Evolutionary conservation across 2,113 vertebrate species (phyloP).

Genomic region (Salminus brasiliensis): DNA sequence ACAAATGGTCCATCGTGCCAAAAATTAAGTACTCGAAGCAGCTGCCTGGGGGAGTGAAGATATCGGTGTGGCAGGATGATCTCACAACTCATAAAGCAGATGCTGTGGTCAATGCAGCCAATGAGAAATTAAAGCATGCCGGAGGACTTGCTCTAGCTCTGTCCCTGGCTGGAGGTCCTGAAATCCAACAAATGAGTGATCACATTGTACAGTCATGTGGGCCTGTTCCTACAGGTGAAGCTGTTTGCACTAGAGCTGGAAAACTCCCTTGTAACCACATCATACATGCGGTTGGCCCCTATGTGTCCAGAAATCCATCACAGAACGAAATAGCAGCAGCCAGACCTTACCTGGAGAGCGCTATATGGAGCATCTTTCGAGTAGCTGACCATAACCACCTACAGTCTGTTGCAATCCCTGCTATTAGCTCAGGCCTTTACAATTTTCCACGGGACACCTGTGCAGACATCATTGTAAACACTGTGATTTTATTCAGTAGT

Average conservation of each 20-base stretch:
- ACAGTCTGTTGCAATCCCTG: slow-evolving; percentile 85
- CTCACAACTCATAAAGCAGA: slow-evolving; percentile 75
- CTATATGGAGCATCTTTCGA: slow-evolving; percentile 66
- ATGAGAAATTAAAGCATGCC: slow-evolving; percentile 65
- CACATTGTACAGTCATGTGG: fast-evolving
- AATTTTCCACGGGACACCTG: slow-evolving; percentile 79
- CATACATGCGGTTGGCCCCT: slow-evolving; percentile 87
- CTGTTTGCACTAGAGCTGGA: slow-evolving; percentile 68
- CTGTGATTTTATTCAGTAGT: too few relatives aligned
- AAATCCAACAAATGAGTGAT: slow-evolving; percentile 69
- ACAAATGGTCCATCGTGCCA: fast-evolving
- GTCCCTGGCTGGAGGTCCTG: slow-evolving; percentile 72
- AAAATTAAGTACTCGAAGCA: slow-evolving; percentile 64
- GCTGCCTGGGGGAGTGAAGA: slow-evolving; percentile 47
- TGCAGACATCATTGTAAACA: slow-evolving; percentile 73
- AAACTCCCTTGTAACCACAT: slow-evolving; percentile 74
- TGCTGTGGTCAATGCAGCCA: slow-evolving; percentile 90
- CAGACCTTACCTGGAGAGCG: neutral
- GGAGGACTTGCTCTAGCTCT: slow-evolving; percentile 83
- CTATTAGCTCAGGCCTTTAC: slow-evolving; percentile 87
- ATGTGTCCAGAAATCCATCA: fast-evolving
- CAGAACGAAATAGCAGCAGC: fast-evolving
- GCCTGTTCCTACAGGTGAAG: slow-evolving; percentile 55
- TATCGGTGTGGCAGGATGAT: slow-evolving; percentile 86
- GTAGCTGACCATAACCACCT: fast-evolving